Percentiles rank a stretch among this genome's conserved stretches.
Evolutionary conservation across 2,888 invertebrate genomes (phyloP).

Genomic region (Dryobotodes eremita): DNA sequence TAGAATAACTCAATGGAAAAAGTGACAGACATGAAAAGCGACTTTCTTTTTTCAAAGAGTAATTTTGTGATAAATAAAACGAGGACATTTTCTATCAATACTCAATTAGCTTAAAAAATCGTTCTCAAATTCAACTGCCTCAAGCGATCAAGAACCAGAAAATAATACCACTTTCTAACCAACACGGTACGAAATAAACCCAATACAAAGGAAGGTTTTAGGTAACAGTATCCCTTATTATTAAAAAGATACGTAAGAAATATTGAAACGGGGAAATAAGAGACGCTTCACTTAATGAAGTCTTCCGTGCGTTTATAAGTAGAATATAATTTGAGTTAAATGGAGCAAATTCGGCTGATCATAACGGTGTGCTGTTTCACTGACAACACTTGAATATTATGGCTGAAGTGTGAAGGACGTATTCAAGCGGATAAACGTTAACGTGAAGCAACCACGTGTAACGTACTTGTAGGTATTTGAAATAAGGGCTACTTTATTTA

Average conservation of each 20-base stretch:
- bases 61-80: slow-evolving; percentile 7
- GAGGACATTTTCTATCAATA: slow-evolving; percentile 24
- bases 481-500: slow-evolving; percentile 4
- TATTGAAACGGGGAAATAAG: slow-evolving; percentile 49
- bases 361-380: slow-evolving; percentile 68
- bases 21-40: background rate
- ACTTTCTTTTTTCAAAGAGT: background rate
- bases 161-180: slow-evolving; percentile 35
- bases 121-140: slow-evolving; percentile 33
- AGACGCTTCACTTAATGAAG: slow-evolving; percentile 55
- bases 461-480: slow-evolving; percentile 41
- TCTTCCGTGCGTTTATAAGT: slow-evolving; percentile 56
- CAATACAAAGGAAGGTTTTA: slow-evolving; percentile 22
- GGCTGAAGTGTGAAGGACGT: slow-evolving; percentile 36
- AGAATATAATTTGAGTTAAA: slow-evolving; percentile 68
- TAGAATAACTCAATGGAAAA: background rate
- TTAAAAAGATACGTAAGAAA: slow-evolving; percentile 41
- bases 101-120: slow-evolving; percentile 11
- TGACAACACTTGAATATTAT: slow-evolving; percentile 63
- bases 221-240: slow-evolving; percentile 52
- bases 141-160: slow-evolving; percentile 36
- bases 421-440: slow-evolving; percentile 36
- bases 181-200: slow-evolving; percentile 39
- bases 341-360: slow-evolving; percentile 70
- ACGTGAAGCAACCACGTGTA: slow-evolving; percentile 14